Conservation (phyloP, 1,140 invertebrate species). For the Meteorus sp. region DNA sequence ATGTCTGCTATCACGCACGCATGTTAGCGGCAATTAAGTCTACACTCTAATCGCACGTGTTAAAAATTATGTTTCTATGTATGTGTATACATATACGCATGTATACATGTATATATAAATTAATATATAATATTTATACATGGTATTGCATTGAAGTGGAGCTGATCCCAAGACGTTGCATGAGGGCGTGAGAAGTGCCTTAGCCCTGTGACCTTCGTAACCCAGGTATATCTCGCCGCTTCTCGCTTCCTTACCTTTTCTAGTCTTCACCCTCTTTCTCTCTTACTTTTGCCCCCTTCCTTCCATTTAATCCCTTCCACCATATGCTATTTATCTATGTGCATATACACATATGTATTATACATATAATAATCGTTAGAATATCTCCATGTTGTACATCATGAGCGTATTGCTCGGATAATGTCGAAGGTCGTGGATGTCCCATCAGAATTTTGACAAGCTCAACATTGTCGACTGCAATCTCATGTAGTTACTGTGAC, state of each 20-base stretch:
- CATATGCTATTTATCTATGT: too few relatives aligned
- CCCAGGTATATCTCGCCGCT: slow-evolving; percentile 38
- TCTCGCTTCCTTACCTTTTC: slow-evolving; percentile 20
- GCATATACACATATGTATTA: too few relatives aligned
- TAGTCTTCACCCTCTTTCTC: neutral
- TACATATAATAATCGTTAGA: too few relatives aligned
- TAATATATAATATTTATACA: too few relatives aligned
- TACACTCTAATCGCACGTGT: slow-evolving; percentile 55
- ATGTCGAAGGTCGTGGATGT: slow-evolving; percentile 25
- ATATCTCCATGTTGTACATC: too few relatives aligned
- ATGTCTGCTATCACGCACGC: slow-evolving; percentile 49
- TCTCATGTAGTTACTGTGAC: slow-evolving; percentile 44
- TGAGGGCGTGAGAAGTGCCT: slow-evolving; percentile 59
- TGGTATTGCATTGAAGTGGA: slow-evolving; percentile 40
- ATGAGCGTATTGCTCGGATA: too few relatives aligned
- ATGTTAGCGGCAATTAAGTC: slow-evolving; percentile 56
- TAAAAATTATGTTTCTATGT: slow-evolving; percentile 33
- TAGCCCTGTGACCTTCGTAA: slow-evolving; percentile 57
- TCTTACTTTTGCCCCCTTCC: slow-evolving; percentile 9
- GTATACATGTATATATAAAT: too few relatives aligned
- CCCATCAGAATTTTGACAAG: slow-evolving; percentile 59
- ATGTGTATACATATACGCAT: slow-evolving; percentile 47
- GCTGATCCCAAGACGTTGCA: slow-evolving; percentile 48
- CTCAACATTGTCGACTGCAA: slow-evolving; percentile 50
- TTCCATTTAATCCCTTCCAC: neutral